phyloP scores from a whole-genome alignment of 2,113 vertebrate genomes.

The Lepidothrix coronata region DNA sequence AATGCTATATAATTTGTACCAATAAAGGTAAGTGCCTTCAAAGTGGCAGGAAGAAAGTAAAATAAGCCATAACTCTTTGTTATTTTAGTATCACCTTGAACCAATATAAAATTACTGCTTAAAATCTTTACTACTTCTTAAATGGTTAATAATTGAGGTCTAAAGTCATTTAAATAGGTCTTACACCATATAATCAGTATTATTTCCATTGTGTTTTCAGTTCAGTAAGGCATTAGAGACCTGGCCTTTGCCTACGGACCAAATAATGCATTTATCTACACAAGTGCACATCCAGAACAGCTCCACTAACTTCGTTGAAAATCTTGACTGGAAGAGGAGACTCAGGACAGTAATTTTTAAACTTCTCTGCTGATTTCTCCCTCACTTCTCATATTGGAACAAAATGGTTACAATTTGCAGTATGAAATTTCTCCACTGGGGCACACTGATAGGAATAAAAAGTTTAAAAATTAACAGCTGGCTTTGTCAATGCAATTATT shows the following conservation, averaged over 20 bases:
- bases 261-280: not conserved
- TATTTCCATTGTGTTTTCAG: not conserved
- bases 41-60: not conserved
- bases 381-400: not conserved
- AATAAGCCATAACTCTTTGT: not conserved
- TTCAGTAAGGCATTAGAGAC: not conserved
- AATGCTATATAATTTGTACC: not conserved
- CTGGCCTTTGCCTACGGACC: not conserved
- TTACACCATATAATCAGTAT: not conserved
- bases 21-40: not conserved
- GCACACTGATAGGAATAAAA: not conserved
- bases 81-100: not conserved
- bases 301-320: not conserved
- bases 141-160: not conserved
- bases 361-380: not conserved
- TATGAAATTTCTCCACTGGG: not conserved
- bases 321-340: not conserved
- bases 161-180: not conserved
- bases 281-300: not conserved
- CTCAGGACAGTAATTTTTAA: not conserved
- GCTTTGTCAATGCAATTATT: not conserved
- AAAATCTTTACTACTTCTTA: not conserved
- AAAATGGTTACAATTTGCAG: slow-evolving; percentile 2
- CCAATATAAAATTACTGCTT: not conserved
- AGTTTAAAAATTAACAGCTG: slow-evolving; percentile 21